phyloP scores from a whole-genome alignment of 2,888 invertebrate species.

The Chydorus sphaericus region DNA sequence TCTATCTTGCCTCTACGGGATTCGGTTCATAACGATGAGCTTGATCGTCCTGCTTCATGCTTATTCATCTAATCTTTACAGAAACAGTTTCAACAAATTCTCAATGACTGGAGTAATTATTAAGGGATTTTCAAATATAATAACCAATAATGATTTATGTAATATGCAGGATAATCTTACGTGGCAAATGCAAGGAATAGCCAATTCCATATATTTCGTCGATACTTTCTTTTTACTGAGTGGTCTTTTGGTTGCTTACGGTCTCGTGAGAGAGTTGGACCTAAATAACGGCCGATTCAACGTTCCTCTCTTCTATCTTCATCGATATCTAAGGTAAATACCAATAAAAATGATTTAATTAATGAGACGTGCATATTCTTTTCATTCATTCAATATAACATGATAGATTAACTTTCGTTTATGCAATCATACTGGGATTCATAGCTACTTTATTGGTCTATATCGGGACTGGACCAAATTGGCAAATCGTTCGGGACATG shows the following conservation, averaged over 20 bases:
- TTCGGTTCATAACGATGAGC: not conserved
- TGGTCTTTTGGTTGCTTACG: slow-evolving; percentile 6
- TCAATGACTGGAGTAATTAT: no score
- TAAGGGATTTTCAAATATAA: no score
- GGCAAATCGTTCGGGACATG: slow-evolving; percentile 53
- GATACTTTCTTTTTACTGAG: slow-evolving; percentile 75
- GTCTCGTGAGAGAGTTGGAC: slow-evolving; percentile 7
- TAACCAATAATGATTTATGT: no score
- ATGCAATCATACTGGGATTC: slow-evolving; percentile 51
- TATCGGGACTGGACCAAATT: slow-evolving; percentile 56
- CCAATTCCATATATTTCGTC: slow-evolving; percentile 71
- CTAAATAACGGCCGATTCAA: slow-evolving; percentile 6
- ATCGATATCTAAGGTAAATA: slow-evolving; percentile 23
- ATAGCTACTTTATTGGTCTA: slow-evolving; percentile 55
- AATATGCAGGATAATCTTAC: no score
- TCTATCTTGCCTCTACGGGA: not conserved
- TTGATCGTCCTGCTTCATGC: not conserved
- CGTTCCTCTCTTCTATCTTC: slow-evolving; percentile 7
- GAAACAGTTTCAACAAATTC: no score
- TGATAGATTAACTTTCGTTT: slow-evolving; percentile 56
- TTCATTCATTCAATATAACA: not conserved
- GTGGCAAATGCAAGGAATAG: no score
- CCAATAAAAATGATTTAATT: no score
- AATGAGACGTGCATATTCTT: no score
- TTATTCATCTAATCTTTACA: not conserved